These are phyloP conservation scores for Halictus quadricinctus DNA, from an alignment of 2,888 invertebrate genomes.

Conservation along the genomic window DNA sequence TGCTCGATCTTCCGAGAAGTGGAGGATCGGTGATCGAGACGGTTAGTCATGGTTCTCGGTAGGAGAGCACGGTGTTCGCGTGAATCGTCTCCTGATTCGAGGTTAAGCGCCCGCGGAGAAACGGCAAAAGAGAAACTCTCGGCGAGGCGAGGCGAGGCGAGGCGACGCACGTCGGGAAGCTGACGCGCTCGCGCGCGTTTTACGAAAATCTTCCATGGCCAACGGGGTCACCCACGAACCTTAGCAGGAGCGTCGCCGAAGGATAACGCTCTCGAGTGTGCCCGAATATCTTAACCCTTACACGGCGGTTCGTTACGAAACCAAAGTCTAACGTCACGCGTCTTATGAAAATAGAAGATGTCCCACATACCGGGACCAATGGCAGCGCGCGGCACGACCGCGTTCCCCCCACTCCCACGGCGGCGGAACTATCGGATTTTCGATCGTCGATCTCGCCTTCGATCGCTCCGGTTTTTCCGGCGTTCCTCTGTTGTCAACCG, in stretches of 20 bases:
- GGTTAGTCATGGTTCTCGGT: conserved; percentile 35
- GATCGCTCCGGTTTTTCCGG: not conserved
- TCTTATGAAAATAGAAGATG: conserved; percentile 16
- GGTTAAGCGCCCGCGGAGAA: conserved; percentile 53
- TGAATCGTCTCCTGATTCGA: conserved; percentile 39
- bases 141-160: conserved; percentile 2
- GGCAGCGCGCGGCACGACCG: not conserved
- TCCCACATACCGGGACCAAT: conserved; percentile 12
- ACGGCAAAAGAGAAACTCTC: conserved; percentile 55
- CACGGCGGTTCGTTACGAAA: conserved; percentile 34
- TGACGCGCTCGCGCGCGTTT: conserved; percentile 22
- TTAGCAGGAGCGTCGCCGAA: conserved; percentile 27
- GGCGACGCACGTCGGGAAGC: conserved; percentile 15
- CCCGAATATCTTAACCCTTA: conserved; percentile 41
- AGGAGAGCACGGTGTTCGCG: conserved; percentile 11
- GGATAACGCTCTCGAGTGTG: conserved; percentile 12
- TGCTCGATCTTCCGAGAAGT: conserved; percentile 26
- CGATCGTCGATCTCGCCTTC: not conserved
- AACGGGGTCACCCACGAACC: conserved; percentile 55
- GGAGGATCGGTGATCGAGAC: not conserved
- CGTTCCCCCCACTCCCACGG: not conserved
- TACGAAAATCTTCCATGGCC: conserved; percentile 59
- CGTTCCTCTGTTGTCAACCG: not conserved
- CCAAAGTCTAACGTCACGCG: conserved; percentile 13
- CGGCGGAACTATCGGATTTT: not conserved